phyloP scores from a whole-genome alignment of 2,888 invertebrate species.

The Drosophila glabriapex region DNA sequence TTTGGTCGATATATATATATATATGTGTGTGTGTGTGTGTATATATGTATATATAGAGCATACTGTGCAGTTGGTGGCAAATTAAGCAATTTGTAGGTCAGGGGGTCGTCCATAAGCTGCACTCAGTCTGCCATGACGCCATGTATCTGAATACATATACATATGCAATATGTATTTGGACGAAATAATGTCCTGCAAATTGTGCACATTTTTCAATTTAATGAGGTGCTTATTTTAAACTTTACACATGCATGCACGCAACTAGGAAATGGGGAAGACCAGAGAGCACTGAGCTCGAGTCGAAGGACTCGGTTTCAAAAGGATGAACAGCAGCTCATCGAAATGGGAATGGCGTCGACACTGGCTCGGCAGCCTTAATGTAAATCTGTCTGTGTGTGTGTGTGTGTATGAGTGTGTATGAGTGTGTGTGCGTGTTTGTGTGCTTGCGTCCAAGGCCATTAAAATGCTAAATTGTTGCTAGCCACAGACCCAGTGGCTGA shows the following conservation, averaged over 20 bases:
- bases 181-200: conserved; percentile 77
- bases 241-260: conserved; percentile 69
- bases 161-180: conserved; percentile 46
- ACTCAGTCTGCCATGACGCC: conserved; percentile 14
- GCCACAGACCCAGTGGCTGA: conserved; percentile 19
- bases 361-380: conserved; percentile 13
- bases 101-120: conserved; percentile 24
- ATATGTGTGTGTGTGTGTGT: not conserved
- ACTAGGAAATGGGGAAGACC: conserved; percentile 23
- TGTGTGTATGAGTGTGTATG: not conserved
- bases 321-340: conserved; percentile 43
- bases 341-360: conserved; percentile 21
- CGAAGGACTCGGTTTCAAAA: conserved; percentile 14
- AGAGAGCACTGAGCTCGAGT: conserved; percentile 1
- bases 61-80: conserved; percentile 29
- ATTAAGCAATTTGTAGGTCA: conserved; percentile 67
- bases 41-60: not conserved
- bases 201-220: conserved; percentile 82
- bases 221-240: conserved; percentile 82
- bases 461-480: conserved; percentile 75
- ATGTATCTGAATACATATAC: not conserved
- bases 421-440: not conserved
- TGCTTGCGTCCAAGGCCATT: conserved; percentile 56
- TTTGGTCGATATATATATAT: conserved; percentile 1
- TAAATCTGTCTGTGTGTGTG: conserved; percentile 1